Evolutionary conservation across 1,140 invertebrate species (phyloP), one percentile per base, ranked within the genome.

Genomic region (Caligus rogercresseyi): DNA sequence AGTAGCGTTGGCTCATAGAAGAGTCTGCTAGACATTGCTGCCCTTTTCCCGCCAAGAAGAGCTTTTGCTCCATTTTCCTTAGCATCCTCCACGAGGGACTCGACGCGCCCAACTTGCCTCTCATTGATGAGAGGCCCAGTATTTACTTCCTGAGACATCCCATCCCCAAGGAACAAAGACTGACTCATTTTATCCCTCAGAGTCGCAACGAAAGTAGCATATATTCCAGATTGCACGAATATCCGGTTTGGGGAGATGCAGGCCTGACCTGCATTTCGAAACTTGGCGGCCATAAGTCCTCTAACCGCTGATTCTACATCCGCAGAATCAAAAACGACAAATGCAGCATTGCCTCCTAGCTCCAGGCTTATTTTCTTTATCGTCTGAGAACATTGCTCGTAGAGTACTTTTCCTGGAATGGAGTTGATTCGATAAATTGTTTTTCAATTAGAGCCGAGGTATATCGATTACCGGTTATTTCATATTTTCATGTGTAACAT

Each of bases 281-380:
- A 98, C 77, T 98, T 99, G 3, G 86, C 86, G 2, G 80, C 77
- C 78, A 98, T 85, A 1, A 88, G 84, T 19, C 89, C 87, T 66
- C 80, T 76, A 15, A 96, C 82, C 26, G 95, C 94, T 68, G 81
- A 77, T 64, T 92, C 81, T n/a, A 98, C 64, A 74, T 98, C 81
- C 0, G 95, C 95, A 64, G 83, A 86, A 65, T 91, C 79, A 71
- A 98, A 98, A 20, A 99, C 88, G 68, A 99, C 93, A 69, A 95
- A 96, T 1, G 96, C 91, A 0, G 95, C 95, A 80, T 98, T 98
- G 3, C 96, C 96, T 55, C 96, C 96, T 19, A 99, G 76, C 74
- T 99, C 96, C 52, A 99, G 76, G 25, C 83, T 81, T 2, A 98
- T 73, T 64, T 86, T 79, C 73, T 99, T 99, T 24, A 98, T 81